phyloP scores from a whole-genome alignment of 2,888 invertebrate species.

The Drosophila yooni region DNA sequence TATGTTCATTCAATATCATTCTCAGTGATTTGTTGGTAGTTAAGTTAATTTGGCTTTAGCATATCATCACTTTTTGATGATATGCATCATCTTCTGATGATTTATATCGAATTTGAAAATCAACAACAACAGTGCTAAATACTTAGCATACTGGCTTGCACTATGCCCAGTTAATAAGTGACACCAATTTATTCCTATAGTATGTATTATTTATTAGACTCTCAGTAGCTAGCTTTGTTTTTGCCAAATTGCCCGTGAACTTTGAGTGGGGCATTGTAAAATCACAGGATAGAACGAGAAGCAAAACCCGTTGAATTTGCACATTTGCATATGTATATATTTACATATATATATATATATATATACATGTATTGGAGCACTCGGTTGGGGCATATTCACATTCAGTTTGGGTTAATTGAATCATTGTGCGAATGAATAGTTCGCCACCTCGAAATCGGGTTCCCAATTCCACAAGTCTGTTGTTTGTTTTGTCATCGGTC shows the following conservation, averaged over 20 bases:
- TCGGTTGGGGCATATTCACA: slow-evolving; percentile 8
- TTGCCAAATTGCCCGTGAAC: slow-evolving; percentile 59
- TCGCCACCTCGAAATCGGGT: slow-evolving; percentile 35
- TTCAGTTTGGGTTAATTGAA: slow-evolving; percentile 49
- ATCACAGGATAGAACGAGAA: slow-evolving; percentile 8
- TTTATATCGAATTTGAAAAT: neutral
- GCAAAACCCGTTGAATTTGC: slow-evolving; percentile 13
- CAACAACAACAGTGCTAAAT: neutral
- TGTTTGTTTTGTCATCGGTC: slow-evolving; percentile 19
- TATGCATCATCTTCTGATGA: too few species aligned
- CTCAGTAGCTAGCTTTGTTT: slow-evolving; percentile 43
- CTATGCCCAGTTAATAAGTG: slow-evolving; percentile 11
- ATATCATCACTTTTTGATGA: neutral
- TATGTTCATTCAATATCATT: neutral
- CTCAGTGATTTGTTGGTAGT: neutral
- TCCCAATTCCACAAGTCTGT: slow-evolving; percentile 24
- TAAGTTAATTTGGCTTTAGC: neutral
- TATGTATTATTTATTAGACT: slow-evolving; percentile 10
- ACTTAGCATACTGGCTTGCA: neutral
- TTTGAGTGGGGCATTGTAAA: slow-evolving; percentile 31
- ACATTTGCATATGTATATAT: slow-evolving; percentile 9
- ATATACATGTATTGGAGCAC: neutral
- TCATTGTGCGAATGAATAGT: slow-evolving; percentile 49
- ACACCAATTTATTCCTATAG: slow-evolving; percentile 32
- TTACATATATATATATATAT: neutral